Conservation (phyloP, 2,797 vertebrate genomes). For the Sebastiscus tertius region DNA sequence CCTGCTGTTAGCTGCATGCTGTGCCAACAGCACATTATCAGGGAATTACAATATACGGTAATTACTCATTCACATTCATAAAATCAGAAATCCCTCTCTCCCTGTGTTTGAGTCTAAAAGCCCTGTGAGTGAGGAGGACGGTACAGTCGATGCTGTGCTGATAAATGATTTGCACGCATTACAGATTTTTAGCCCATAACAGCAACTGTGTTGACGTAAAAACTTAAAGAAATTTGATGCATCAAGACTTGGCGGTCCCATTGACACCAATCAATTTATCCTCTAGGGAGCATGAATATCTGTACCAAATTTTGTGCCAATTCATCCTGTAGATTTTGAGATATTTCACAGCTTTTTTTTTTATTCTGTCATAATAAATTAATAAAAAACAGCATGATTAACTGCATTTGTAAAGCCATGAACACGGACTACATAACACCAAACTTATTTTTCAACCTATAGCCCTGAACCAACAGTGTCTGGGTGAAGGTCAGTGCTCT, state of each 20-base stretch:
- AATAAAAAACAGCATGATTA: neutral
- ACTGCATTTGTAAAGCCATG: neutral
- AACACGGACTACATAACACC: neutral
- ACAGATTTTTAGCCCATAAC: neutral
- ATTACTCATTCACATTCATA: slow-evolving; percentile 47
- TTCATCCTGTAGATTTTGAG: neutral
- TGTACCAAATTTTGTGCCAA: neutral
- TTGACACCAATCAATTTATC: neutral
- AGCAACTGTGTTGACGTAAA: neutral
- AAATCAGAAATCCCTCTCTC: neutral
- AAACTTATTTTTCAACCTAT: neutral
- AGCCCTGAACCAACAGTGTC: slow-evolving; percentile 18
- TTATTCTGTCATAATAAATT: neutral
- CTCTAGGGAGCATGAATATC: neutral
- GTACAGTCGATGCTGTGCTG: neutral
- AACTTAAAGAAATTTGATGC: neutral
- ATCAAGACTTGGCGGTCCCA: too few relatives aligned
- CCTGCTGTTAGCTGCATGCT: slow-evolving; percentile 41
- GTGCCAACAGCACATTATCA: slow-evolving; percentile 52
- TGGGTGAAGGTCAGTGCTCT: slow-evolving; percentile 31
- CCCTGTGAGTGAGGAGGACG: neutral
- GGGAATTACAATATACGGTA: slow-evolving; percentile 37
- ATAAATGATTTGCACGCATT: neutral
- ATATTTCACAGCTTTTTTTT: too few relatives aligned
- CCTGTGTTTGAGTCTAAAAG: neutral